A percentile compares a stretch with the other conserved stretches of the same genome.
Evolutionary conservation across 2,113 vertebrate species (phyloP).

Genomic region (Brienomyrus longianalis): DNA sequence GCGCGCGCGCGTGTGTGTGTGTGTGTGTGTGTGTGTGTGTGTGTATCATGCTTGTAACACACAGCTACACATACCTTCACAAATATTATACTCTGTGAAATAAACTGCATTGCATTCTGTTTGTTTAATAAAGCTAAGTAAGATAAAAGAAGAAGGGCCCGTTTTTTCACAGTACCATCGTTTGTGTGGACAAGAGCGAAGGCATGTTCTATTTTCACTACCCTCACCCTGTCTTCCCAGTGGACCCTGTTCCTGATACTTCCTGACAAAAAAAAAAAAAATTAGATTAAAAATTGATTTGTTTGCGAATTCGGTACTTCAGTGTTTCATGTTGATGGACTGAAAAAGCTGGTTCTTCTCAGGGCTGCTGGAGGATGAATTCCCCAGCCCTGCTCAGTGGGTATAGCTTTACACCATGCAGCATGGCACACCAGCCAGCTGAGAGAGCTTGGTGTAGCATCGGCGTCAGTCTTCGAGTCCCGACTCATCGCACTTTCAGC

Average conservation of each 20-base stretch:
- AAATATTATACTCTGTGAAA: background rate
- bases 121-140: background rate
- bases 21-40: background rate
- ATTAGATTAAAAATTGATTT: conserved; percentile 47
- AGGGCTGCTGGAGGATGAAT: conserved; percentile 42
- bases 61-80: background rate
- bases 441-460: conserved; percentile 14
- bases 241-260: conserved; percentile 30
- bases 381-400: conserved; percentile 41
- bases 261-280: conserved; percentile 34
- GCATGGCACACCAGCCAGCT: conserved; percentile 30
- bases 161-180: background rate
- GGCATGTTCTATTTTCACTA: conserved; percentile 7
- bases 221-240: conserved; percentile 1
- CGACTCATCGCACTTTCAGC: conserved; percentile 29
- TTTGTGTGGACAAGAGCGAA: background rate
- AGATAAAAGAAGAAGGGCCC: background rate
- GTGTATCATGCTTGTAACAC: background rate
- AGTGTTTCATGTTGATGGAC: conserved; percentile 31
- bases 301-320: conserved; percentile 34
- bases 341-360: conserved; percentile 42
- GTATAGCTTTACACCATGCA: conserved; percentile 42
- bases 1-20: too few relatives aligned
- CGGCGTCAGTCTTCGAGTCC: conserved; percentile 28
- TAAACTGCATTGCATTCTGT: background rate